A percentile compares a stretch with the other conserved stretches of the same genome.
Evolutionary conservation across 2,113 vertebrate species (phyloP).

Genomic region (Lamprotornis superbus): DNA sequence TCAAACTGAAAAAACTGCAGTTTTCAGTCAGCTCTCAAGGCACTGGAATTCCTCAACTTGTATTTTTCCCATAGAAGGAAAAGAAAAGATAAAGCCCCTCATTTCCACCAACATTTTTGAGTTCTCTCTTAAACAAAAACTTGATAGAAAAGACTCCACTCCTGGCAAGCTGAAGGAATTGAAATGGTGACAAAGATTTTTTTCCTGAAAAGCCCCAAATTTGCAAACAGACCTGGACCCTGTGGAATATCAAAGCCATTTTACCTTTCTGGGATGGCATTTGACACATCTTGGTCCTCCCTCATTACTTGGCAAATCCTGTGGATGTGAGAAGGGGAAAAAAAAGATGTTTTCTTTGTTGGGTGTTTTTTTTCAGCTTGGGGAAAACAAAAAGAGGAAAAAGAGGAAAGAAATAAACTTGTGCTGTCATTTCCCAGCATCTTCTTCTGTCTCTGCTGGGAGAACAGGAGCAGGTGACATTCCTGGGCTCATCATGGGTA

Average conservation of each 20-base stretch:
- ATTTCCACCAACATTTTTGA: neutral
- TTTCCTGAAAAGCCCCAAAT: neutral
- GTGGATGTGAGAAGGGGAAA: neutral
- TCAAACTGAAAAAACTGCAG: neutral
- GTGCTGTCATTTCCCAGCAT: neutral
- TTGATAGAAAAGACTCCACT: neutral
- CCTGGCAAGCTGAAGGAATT: neutral
- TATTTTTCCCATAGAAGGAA: neutral
- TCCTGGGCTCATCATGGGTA: fast-evolving
- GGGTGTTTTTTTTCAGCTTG: neutral
- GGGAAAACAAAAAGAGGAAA: neutral
- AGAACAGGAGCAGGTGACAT: neutral
- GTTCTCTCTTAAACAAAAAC: neutral
- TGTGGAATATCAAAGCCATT: neutral
- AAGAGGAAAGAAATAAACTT: neutral
- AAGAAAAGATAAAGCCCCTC: neutral
- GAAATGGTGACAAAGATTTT: neutral
- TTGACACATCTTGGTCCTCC: neutral
- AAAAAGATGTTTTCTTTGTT: neutral
- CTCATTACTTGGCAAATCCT: neutral
- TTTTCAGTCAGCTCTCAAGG: neutral
- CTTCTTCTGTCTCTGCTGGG: neutral
- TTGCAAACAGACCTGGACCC: neutral
- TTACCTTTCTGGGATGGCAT: neutral
- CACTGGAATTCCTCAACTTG: neutral